Evolutionary conservation across 2,797 vertebrate genomes (phyloP), one percentile per base, ranked within the genome.

Genomic region (Ispidina picta): DNA sequence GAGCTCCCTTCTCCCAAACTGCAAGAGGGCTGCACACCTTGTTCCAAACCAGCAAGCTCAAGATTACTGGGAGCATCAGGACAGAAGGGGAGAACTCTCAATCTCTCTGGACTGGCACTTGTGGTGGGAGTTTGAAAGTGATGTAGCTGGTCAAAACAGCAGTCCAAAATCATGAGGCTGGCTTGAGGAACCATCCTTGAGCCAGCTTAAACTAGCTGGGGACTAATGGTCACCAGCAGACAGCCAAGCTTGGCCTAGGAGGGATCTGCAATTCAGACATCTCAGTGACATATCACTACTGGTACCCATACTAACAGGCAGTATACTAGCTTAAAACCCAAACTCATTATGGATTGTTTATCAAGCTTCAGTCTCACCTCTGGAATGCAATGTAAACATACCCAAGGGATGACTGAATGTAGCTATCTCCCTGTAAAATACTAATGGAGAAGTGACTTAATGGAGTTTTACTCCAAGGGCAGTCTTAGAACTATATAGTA

Each of bases 341-440:
- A 44, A 8, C 3, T 87, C 6, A 2, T 41, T 51, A 48, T 20
- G 8, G 4, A 75, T 9, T 75, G 72, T 79, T 90, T 93, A 76
- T 28, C 33, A 82, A 89, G 29, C 28, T 44, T 39, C 4, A 2
- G 52, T 85, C 43, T 31, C 55, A 52, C 31, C 3, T 8, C 79
- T 83, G 79, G 82, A 95, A 92, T 87, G 70, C 39, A 72, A 41
- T n/a, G 48, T 16, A 72, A 48, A 28, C 43, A 55, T 80, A 77
- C 4, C 3, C 75, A 63, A 75, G n/a, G 35, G 43, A 59, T 78
- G 73, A 86, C 70, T 87, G 78, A 39, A 55, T 95, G 88, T 87
- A 77, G 43, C 75, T 73, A 55, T 75, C 25, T 71, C 72, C 69
- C 75, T 76, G 46, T 93, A 76, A 94, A 91, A 90, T 37, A 82